A percentile compares a stretch with the other conserved stretches of the same genome.
These are phyloP conservation scores for Geotrupes spiniger DNA, from an alignment of 2,888 invertebrate genomes.

Conservation along the genomic window DNA sequence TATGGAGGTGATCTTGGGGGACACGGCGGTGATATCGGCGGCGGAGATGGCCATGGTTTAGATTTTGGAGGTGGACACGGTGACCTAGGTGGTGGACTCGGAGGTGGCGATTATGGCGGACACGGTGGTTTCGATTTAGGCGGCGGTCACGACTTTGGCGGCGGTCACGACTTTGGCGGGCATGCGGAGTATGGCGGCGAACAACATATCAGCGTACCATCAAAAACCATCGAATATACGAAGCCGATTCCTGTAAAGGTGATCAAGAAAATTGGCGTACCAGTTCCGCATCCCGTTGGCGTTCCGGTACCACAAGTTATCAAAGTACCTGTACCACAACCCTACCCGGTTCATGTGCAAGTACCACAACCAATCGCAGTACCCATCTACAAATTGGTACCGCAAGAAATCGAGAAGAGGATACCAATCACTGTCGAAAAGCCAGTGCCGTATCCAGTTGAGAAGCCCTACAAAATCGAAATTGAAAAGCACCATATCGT, in stretches of 20 bases:
- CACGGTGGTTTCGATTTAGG: conserved; percentile 7
- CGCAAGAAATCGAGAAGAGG: conserved; percentile 69
- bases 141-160: conserved; percentile 12
- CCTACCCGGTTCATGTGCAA: conserved; percentile 69
- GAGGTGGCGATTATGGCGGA: conserved; percentile 34
- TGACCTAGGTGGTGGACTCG: conserved; percentile 15
- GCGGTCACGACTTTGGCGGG: background rate
- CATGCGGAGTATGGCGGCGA: conserved; percentile 42
- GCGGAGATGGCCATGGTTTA: conserved; percentile 53
- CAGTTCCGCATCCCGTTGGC: conserved; percentile 54
- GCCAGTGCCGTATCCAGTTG: conserved; percentile 67
- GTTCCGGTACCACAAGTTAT: conserved; percentile 53
- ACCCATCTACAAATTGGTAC: conserved; percentile 70
- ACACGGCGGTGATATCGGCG: conserved; percentile 12
- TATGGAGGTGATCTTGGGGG: conserved; percentile 29
- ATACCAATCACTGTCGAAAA: conserved; percentile 74
- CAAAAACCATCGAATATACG: conserved; percentile 65
- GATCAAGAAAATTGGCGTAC: conserved; percentile 68
- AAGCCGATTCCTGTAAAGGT: conserved; percentile 69
- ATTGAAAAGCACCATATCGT: conserved; percentile 73
- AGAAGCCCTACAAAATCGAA: conserved; percentile 73
- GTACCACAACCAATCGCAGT: conserved; percentile 72
- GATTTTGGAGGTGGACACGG: conserved; percentile 4
- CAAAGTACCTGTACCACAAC: conserved; percentile 71
- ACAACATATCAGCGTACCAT: conserved; percentile 55